These are phyloP conservation scores for Ptiloglossa arizonensis DNA, from an alignment of 1,140 invertebrate species.

Conservation along the genomic window DNA sequence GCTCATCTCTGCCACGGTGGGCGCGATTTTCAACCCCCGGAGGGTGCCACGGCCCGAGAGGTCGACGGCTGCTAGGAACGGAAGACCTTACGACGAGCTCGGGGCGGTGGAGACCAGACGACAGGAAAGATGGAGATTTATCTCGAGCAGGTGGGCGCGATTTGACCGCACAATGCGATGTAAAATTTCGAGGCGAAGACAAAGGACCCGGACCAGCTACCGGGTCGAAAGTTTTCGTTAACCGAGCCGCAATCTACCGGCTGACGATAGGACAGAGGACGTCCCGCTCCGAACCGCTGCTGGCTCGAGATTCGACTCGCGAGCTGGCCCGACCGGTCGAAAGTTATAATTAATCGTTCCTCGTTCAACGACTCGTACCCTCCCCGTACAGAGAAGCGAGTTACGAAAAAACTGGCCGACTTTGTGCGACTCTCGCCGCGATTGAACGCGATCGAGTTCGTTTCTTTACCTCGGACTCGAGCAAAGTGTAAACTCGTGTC, in stretches of 20 bases:
- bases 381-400: not conserved
- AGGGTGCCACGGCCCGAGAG: slow-evolving; percentile 7
- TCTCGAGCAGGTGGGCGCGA: slow-evolving; percentile 16
- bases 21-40: slow-evolving; percentile 51
- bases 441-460: not conserved
- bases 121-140: slow-evolving; percentile 37
- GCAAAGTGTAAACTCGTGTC: no score
- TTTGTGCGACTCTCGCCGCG: not conserved
- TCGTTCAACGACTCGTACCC: not conserved
- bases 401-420: not conserved
- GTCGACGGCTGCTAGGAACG: slow-evolving; percentile 18
- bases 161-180: slow-evolving; percentile 28
- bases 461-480: not conserved
- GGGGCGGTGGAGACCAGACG: not conserved
- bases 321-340: not conserved
- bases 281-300: no score
- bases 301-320: not conserved
- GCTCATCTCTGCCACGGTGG: slow-evolving; percentile 21
- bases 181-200: slow-evolving; percentile 15
- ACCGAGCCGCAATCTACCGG: not conserved
- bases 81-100: not conserved
- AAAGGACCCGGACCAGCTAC: not conserved
- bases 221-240: not conserved
- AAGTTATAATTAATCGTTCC: slow-evolving; percentile 34
- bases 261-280: not conserved